phyloP scores from a whole-genome alignment of 2,888 invertebrate species.

The Rotaria sp. region DNA sequence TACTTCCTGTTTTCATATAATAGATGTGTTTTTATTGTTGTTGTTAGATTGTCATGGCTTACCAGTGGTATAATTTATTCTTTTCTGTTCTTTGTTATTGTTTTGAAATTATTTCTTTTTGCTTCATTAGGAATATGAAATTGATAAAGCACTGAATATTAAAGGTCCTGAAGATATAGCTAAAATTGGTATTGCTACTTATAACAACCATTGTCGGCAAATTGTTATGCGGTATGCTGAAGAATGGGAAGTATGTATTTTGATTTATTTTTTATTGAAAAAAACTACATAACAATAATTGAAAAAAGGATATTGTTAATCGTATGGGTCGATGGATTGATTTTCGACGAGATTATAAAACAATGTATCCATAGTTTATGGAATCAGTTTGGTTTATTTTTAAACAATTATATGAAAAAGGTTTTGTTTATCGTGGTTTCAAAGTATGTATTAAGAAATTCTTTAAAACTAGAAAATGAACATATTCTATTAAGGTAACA shows the following conservation, averaged over 20 bases:
- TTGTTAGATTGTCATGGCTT: slow-evolving; percentile 72
- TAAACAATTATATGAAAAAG: slow-evolving; percentile 84
- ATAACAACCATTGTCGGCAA: slow-evolving; percentile 87
- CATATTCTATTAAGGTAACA: slow-evolving; percentile 64
- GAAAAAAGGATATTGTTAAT: slow-evolving; percentile 63
- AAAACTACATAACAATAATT: too few species aligned
- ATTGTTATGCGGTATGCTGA: slow-evolving; percentile 89
- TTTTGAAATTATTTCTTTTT: not conserved
- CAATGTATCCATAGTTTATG: slow-evolving; percentile 96
- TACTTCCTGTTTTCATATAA: too few species aligned
- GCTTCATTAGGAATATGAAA: slow-evolving; percentile 60
- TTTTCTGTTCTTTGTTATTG: slow-evolving; percentile 47
- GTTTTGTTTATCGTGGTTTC: slow-evolving; percentile 91
- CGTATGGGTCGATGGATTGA: slow-evolving; percentile 96
- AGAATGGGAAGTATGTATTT: slow-evolving; percentile 68
- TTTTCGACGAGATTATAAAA: slow-evolving; percentile 97
- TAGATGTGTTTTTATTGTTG: not conserved
- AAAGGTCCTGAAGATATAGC: slow-evolving; percentile 90
- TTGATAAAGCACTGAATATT: slow-evolving; percentile 68
- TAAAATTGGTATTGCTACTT: slow-evolving; percentile 88
- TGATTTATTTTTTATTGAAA: not conserved
- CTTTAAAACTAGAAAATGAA: not conserved
- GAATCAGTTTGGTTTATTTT: slow-evolving; percentile 99
- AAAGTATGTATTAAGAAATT: slow-evolving; percentile 62
- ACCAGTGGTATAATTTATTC: slow-evolving; percentile 63